A percentile compares a stretch with the other conserved stretches of the same genome.
Conservation (phyloP, 2,113 vertebrate genomes). For the Steatornis caripensis region DNA sequence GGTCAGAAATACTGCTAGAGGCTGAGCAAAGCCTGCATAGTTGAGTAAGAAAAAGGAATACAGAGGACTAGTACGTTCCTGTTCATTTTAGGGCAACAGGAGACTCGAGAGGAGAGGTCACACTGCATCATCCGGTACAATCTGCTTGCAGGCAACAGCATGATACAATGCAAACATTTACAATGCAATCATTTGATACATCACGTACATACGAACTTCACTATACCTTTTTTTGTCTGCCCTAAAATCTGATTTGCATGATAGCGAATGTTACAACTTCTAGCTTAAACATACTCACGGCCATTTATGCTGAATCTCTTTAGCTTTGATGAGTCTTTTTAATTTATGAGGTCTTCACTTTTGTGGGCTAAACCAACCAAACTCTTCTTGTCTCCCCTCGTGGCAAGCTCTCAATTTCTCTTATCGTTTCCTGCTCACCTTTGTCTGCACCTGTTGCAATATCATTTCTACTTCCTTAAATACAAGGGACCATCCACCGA, state of each 20-base stretch:
- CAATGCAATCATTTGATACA: neutral
- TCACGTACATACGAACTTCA: neutral
- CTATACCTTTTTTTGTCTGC: neutral
- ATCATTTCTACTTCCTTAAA: neutral
- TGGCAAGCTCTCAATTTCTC: neutral
- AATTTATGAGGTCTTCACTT: neutral
- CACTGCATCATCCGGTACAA: neutral
- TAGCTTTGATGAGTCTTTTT: neutral
- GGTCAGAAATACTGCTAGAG: neutral
- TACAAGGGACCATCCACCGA: neutral
- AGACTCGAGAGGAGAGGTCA: neutral
- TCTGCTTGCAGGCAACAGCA: neutral
- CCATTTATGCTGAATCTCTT: neutral
- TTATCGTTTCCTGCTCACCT: neutral
- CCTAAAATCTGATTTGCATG: neutral
- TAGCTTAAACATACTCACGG: neutral
- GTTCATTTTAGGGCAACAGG: neutral
- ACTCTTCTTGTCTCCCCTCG: neutral
- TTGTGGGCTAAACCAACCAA: neutral
- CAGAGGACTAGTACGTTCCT: neutral
- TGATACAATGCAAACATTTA: too few relatives aligned
- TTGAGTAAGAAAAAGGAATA: neutral
- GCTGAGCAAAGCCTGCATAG: neutral
- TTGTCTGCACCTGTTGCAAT: neutral
- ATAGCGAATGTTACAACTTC: neutral